Base-by-base conservation (phyloP, 2,888 invertebrate species). In the Bembecia ichneumoniformis region DNA sequence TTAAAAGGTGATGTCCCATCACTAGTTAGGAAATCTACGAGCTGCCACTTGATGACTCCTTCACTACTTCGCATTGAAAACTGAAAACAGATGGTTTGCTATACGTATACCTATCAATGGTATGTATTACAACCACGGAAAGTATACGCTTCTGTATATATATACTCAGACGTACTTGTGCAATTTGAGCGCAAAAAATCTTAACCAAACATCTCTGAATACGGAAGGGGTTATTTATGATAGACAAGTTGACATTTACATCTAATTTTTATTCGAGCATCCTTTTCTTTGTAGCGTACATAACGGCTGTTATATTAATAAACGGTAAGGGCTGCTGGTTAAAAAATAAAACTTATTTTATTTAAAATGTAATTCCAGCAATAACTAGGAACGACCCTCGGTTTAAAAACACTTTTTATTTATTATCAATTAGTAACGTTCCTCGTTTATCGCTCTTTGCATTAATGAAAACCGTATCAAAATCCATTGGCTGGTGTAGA, bases 21-120 rank as follows among this genome's bases (percentile, higher is more conserved):
- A 57, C 78, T 82, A 74, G 56, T 53, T 67, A 66, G 62, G 63
- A 72, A 78, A 81, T 78, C 79, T 74, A 80, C 73, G 77, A 71
- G 76, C 61, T 67, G 78, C 72, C 77, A 81, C 82, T 82, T 80
- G 79, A 82, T 82, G 80, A 77, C 77, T 80, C 74, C 74, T 73
- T 63, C 74, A 63, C 63, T 63, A 61, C 61, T 14, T 61, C 58
- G 68, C 69, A 74, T 76, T 71, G 74, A 77, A 68, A 69, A 61
- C 53, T 52, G 52, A 47, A 50, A 59, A 57, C 52, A 55, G 46
- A 46, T 13, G 46, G 28, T 28, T 34, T 44, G 4, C 44, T 46
- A 46, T 46, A 46, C 28, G 44, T 14, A 44, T 15, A 44, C 44
- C 44, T 44, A 15, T 44, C 11, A 16, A 44, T 44, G 40, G 1